phyloP scores from a whole-genome alignment of 2,113 vertebrate species.

The Bubo blakistoni region DNA sequence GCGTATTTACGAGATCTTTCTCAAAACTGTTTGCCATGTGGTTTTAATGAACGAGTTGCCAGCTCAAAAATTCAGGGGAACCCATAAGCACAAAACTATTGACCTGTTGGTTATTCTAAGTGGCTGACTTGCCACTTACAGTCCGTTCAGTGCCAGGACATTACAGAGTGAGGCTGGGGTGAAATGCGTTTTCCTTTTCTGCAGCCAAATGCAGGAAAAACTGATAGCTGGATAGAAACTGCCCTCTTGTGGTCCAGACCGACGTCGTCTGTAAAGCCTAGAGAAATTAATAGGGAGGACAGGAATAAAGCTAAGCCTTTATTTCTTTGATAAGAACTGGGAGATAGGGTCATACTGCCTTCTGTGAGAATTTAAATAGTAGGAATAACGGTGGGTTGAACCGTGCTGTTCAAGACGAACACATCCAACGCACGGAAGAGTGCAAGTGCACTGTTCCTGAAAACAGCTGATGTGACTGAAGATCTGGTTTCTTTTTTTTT shows the following conservation, averaged over 20 bases:
- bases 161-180: rapidly evolving
- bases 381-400: rapidly evolving
- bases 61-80: neutral
- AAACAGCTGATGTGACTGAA: rapidly evolving
- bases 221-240: neutral
- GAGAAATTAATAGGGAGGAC: rapidly evolving
- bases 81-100: neutral
- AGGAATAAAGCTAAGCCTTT: neutral
- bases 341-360: neutral
- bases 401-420: rapidly evolving
- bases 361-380: rapidly evolving
- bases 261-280: too few relatives aligned
- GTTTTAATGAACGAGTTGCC: neutral
- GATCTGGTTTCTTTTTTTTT: neutral
- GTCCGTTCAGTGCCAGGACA: rapidly evolving
- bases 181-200: neutral
- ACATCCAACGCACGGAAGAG: rapidly evolving
- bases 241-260: conserved; percentile 46
- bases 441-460: rapidly evolving
- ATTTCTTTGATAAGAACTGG: neutral
- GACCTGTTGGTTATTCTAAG: rapidly evolving
- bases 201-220: neutral
- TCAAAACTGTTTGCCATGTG: rapidly evolving
- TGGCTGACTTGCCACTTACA: neutral
- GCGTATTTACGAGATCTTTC: neutral